Conservation (phyloP, 1,140 invertebrate species). For the Drosophila grimshawi region DNA sequence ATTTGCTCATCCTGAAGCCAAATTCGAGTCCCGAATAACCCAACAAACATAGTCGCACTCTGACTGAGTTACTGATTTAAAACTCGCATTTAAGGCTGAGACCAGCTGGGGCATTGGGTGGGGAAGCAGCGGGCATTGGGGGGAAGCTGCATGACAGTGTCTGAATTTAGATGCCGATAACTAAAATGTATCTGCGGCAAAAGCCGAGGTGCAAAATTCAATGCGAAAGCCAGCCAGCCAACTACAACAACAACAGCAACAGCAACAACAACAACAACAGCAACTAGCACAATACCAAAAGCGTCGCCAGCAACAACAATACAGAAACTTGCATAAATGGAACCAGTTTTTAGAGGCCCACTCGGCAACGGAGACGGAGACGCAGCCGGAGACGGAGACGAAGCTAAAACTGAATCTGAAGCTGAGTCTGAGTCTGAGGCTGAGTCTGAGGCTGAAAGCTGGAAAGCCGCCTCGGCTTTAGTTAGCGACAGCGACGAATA, state of each 20-base stretch:
- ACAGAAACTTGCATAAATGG: conserved; percentile 77
- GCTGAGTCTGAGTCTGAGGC: conserved; percentile 4
- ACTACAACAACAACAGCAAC: conserved; percentile 24
- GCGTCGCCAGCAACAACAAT: conserved; percentile 54
- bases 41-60: conserved; percentile 2
- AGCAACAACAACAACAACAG: conserved; percentile 35
- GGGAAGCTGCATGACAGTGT: conserved; percentile 58
- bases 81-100: conserved; percentile 1
- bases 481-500: conserved; percentile 77
- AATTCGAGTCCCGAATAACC: conserved; percentile 1
- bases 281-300: conserved; percentile 53
- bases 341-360: conserved; percentile 75
- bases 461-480: conserved; percentile 65
- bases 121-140: conserved; percentile 1
- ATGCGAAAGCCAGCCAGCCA: conserved; percentile 62
- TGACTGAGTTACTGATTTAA: conserved; percentile 1
- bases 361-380: conserved; percentile 5
- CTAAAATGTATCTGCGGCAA: conserved; percentile 78
- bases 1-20: conserved; percentile 18
- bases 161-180: conserved; percentile 82
- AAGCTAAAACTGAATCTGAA: background rate
- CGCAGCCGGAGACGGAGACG: conserved; percentile 11
- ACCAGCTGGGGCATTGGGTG: background rate
- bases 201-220: conserved; percentile 80
- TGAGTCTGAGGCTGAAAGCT: conserved; percentile 27